Conservation (phyloP, 2,113 vertebrate species). For the Plecturocebus donacophilus region DNA sequence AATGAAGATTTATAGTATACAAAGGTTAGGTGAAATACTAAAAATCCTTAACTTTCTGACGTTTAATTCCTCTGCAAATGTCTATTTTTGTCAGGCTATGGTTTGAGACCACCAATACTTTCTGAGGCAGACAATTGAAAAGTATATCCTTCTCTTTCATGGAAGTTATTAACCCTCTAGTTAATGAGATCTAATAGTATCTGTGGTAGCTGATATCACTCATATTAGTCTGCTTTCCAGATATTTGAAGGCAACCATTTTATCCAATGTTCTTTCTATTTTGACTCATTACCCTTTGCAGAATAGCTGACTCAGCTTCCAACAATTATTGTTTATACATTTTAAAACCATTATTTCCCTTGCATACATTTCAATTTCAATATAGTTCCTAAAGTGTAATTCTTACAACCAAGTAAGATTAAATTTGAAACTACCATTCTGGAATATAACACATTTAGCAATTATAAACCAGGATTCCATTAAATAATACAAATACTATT, state of each 20-base stretch:
- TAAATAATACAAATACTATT: not conserved
- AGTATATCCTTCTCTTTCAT: not conserved
- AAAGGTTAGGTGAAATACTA: not conserved
- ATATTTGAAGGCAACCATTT: not conserved
- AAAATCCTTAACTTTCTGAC: conserved; percentile 5
- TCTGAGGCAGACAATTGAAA: not conserved
- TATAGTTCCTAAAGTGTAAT: not conserved
- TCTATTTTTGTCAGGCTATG: not conserved
- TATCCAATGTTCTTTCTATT: not conserved
- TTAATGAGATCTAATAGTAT: not conserved
- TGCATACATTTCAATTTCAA: not conserved
- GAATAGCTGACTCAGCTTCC: not conserved
- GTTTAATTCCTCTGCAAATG: not conserved
- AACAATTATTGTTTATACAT: not conserved
- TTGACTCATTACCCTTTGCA: not conserved
- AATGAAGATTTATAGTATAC: not conserved
- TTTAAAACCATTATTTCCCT: not conserved
- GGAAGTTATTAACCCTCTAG: not conserved
- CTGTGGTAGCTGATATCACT: not conserved
- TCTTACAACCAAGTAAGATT: not conserved
- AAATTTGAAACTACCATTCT: not conserved
- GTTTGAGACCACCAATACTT: not conserved
- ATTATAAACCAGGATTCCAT: not conserved
- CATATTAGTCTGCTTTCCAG: not conserved
- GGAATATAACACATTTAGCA: not conserved